Conservation (phyloP, 2,113 vertebrate genomes). For the Mustela nigripes region DNA sequence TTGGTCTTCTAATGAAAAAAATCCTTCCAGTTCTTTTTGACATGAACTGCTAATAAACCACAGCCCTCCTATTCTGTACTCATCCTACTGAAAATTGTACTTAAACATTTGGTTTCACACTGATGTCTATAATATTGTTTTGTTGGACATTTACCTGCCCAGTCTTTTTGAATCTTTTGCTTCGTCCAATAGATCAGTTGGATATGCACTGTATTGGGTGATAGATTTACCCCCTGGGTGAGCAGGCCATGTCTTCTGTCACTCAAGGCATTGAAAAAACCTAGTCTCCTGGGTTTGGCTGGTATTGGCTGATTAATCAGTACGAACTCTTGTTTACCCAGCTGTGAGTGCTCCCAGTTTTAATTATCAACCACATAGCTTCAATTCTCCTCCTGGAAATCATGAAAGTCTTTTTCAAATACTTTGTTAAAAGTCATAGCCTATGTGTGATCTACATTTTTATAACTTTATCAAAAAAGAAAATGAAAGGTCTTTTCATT, state of each 20-base stretch:
- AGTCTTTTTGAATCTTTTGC: neutral
- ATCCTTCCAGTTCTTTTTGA: neutral
- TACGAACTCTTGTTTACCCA: neutral
- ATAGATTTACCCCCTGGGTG: neutral
- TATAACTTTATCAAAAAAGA: neutral
- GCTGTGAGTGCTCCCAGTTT: neutral
- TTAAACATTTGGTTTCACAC: neutral
- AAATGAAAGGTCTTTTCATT: neutral
- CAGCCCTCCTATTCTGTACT: neutral
- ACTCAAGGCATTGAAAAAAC: neutral
- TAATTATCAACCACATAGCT: neutral
- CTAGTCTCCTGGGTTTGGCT: neutral
- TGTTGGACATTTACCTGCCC: neutral
- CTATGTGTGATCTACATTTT: neutral
- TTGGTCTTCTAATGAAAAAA: neutral
- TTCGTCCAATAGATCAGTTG: neutral
- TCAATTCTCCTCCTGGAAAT: neutral
- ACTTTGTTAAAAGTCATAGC: constrained; percentile 1
- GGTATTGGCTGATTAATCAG: neutral
- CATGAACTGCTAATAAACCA: neutral
- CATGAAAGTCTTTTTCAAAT: neutral
- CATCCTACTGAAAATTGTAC: neutral
- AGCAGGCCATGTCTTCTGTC: neutral
- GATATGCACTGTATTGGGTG: neutral
- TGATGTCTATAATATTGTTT: neutral